These are phyloP conservation scores for Belgica antarctica DNA, from an alignment of 2,888 invertebrate genomes.

Conservation along the genomic window DNA sequence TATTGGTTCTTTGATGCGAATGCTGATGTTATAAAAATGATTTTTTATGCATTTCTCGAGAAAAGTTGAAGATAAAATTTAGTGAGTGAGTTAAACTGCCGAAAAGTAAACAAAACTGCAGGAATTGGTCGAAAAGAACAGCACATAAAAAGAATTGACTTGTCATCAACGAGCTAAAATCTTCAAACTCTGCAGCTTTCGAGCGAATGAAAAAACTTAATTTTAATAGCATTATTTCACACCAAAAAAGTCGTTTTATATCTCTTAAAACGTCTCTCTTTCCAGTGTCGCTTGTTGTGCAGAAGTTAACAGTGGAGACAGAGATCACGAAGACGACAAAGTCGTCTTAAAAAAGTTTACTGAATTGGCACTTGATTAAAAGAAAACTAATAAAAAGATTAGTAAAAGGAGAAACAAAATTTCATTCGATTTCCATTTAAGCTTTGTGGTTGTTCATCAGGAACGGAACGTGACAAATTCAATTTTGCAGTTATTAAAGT, in stretches of 20 bases:
- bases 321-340: conserved; percentile 5
- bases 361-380: conserved; percentile 38
- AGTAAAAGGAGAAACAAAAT: not conserved
- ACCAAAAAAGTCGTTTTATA: not conserved
- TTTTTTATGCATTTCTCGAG: conserved; percentile 25
- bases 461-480: no score
- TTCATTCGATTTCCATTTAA: conserved; percentile 26
- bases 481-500: not conserved
- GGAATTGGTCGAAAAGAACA: conserved; percentile 3
- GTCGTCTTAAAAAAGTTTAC: conserved; percentile 1
- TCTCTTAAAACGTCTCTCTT: conserved; percentile 11
- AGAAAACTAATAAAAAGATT: conserved; percentile 25
- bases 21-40: conserved; percentile 26
- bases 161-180: conserved; percentile 30
- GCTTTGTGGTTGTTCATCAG: conserved; percentile 4
- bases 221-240: conserved; percentile 15
- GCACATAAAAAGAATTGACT: conserved; percentile 32
- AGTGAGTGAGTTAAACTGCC: not conserved
- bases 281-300: not conserved
- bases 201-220: not conserved
- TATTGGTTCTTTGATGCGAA: no score
- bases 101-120: conserved; percentile 19
- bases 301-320: not conserved
- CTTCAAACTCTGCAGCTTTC: conserved; percentile 30
- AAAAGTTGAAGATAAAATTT: not conserved